A percentile compares a stretch with the other conserved stretches of the same genome.
Evolutionary conservation across 2,888 invertebrate genomes (phyloP).

Genomic region (Molorchus minor): DNA sequence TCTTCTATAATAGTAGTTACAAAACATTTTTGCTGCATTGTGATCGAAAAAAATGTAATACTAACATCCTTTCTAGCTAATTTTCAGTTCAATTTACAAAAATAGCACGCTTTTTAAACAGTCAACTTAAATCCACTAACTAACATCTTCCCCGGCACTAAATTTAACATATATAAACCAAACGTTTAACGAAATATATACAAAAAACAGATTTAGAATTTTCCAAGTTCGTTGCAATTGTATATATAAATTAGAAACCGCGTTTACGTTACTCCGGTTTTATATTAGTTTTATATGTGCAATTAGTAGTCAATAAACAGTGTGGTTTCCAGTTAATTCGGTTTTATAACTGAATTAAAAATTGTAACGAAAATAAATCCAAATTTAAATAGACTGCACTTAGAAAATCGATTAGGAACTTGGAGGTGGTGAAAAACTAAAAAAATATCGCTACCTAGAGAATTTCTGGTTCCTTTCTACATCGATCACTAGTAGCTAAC

Average conservation of each 20-base stretch:
- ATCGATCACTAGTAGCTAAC: too few relatives aligned
- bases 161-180: slow-evolving; percentile 7
- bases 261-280: slow-evolving; percentile 3
- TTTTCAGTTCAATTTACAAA: slow-evolving; percentile 4
- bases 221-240: background rate
- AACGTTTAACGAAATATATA: slow-evolving; percentile 3
- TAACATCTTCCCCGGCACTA: slow-evolving; percentile 8
- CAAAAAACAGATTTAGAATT: slow-evolving; percentile 13
- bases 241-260: slow-evolving; percentile 2
- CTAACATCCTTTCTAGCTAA: too few relatives aligned
- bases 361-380: background rate
- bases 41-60: too few relatives aligned
- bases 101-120: slow-evolving; percentile 1
- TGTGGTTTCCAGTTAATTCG: background rate
- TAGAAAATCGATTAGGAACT: too few relatives aligned
- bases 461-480: too few relatives aligned
- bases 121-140: background rate
- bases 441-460: too few relatives aligned
- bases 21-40: too few relatives aligned
- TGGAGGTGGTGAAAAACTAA: too few relatives aligned
- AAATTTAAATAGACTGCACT: too few relatives aligned
- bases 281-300: slow-evolving; percentile 4
- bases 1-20: too few relatives aligned
- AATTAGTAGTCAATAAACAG: slow-evolving; percentile 13
- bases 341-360: slow-evolving; percentile 1